Conservation (phyloP, 1,140 invertebrate species). For the Himalopsyche phryganea region DNA sequence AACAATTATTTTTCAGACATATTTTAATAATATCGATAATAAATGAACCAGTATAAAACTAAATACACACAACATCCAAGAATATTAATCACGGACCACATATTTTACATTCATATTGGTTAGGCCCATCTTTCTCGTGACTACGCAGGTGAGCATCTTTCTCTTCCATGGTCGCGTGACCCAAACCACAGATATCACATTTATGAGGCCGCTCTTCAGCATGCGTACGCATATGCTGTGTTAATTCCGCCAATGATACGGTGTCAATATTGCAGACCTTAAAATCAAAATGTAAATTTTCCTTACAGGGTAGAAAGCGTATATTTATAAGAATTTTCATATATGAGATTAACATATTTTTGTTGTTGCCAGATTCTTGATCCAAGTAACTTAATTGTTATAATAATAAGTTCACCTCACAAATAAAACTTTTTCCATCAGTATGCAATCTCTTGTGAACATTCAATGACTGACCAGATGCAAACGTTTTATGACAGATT, state of each 20-base stretch:
- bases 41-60: too few relatives aligned
- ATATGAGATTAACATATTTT: too few relatives aligned
- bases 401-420: constrained; percentile 7
- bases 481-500: constrained; percentile 12
- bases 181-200: constrained; percentile 10
- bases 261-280: background rate
- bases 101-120: constrained; percentile 14
- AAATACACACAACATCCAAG: too few relatives aligned
- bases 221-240: background rate
- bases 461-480: background rate
- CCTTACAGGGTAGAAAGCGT: too few relatives aligned
- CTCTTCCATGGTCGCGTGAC: background rate
- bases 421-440: background rate
- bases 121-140: constrained; percentile 4
- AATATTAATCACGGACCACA: constrained; percentile 14
- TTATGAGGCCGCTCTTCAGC: background rate
- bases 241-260: background rate
- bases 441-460: constrained; percentile 1
- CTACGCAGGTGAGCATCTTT: background rate
- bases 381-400: too few relatives aligned
- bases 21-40: too few relatives aligned
- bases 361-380: too few relatives aligned
- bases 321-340: too few relatives aligned
- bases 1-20: too few relatives aligned
- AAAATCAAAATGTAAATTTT: too few relatives aligned